Base-by-base conservation (phyloP, 2,888 invertebrate genomes). In the Craniophora ligustri region DNA sequence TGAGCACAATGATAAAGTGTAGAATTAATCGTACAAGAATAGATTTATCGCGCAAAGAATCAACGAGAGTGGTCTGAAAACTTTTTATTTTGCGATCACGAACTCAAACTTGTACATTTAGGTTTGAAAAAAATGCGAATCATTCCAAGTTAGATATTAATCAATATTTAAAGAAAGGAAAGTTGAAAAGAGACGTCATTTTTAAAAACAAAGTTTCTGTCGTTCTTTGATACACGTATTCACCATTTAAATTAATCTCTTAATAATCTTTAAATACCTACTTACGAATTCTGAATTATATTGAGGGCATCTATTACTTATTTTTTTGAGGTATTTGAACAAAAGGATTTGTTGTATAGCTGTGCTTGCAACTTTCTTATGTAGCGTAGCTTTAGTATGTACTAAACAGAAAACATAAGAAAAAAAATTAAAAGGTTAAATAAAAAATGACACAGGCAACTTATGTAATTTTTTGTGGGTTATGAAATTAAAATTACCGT, bases 81-180 rank as follows among this genome's bases (percentile, higher is more conserved):
- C 88, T 88, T 89, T 91, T 88, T 86, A 86, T 89, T 89, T 88
- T 85, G 84, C 83, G 86, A 89, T 88, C 85, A 82, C 82, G 82
- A 79, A 81, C 73, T 72, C 75, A 88, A 91, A 92, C 91, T 91
- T 91, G 85, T 90, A 87, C 89, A 91, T 91, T 90, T 87, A 86
- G 84, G 86, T 86, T 85, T 80, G 82, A 80, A 88, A 89, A n/a
- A 87, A 88, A 88, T 83, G 85, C 82, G 87, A 88, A 87, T 91
- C 89, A 87, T 84, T 88, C 84, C 72, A 81, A 84, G 82, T 83
- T 80, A 81, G 81, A 79, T 84, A n/a, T n/a, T n/a, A 89, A 89
- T 91, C 89, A 89, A 90, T 91, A 87, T 90, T 88, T 86, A 87
- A 83, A 87, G 74, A 82, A 83, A 79, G 77, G 76, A 86, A 88